Conservation (phyloP, 2,113 vertebrate species). For the Rhineura floridana region DNA sequence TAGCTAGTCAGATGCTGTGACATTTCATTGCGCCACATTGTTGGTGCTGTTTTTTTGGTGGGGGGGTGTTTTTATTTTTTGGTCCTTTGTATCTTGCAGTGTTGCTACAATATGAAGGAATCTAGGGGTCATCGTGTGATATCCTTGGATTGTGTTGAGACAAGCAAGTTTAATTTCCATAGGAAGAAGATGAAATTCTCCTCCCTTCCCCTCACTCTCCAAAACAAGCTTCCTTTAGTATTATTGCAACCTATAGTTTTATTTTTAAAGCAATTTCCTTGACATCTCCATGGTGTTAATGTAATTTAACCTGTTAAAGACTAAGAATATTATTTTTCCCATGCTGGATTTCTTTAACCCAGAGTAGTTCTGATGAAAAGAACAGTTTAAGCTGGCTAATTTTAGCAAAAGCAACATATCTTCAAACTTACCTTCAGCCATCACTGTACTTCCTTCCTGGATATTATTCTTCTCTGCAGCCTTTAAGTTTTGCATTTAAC, state of each 20-base stretch:
- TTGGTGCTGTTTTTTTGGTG: background rate
- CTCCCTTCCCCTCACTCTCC: background rate
- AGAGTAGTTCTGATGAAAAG: background rate
- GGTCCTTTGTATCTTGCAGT: background rate
- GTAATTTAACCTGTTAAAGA: background rate
- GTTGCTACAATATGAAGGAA: rapidly evolving
- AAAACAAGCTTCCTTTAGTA: background rate
- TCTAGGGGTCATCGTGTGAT: rapidly evolving
- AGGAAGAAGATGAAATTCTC: background rate
- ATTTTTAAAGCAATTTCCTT: background rate
- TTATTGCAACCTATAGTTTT: background rate
- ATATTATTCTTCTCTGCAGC: background rate
- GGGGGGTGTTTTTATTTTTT: background rate
- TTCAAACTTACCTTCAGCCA: background rate
- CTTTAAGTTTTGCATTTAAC: background rate
- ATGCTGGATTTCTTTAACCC: background rate
- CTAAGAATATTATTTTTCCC: background rate
- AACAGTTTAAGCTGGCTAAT: background rate
- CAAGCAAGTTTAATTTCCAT: rapidly evolving
- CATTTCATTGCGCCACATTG: background rate
- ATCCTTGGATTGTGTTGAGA: rapidly evolving
- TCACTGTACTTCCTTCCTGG: background rate
- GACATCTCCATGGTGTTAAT: background rate
- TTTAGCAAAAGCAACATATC: background rate
- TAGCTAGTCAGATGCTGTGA: background rate